Conservation (phyloP, 2,888 invertebrate genomes). For the Chaetoderma sp. region DNA sequence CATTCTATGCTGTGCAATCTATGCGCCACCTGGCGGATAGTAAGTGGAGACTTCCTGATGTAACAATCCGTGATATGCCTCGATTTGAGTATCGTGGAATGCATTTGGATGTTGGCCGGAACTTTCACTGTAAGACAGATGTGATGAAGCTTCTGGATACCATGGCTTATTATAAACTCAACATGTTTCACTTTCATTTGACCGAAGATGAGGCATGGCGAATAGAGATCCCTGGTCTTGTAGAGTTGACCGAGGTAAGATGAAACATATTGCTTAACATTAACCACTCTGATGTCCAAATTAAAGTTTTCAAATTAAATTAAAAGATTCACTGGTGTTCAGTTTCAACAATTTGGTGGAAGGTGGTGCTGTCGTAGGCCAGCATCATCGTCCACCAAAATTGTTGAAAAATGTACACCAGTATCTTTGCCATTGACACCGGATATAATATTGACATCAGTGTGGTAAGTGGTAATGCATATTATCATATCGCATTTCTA, state of each 20-base stretch:
- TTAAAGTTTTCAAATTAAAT: too few relatives aligned
- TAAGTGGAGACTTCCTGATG: slow-evolving; percentile 34
- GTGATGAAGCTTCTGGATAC: slow-evolving; percentile 51
- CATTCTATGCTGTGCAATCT: slow-evolving; percentile 56
- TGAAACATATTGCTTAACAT: too few relatives aligned
- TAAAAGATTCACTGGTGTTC: too few relatives aligned
- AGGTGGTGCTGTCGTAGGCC: too few relatives aligned
- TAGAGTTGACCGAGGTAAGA: slow-evolving; percentile 59
- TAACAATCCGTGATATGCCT: slow-evolving; percentile 49
- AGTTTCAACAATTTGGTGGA: too few relatives aligned
- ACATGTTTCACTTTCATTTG: slow-evolving; percentile 63
- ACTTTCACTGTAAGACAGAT: slow-evolving; percentile 53
- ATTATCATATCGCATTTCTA: too few relatives aligned
- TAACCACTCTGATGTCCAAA: too few relatives aligned
- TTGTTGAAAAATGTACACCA: too few relatives aligned
- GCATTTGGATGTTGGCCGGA: slow-evolving; percentile 62
- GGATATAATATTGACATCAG: too few relatives aligned
- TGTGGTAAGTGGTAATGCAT: too few relatives aligned
- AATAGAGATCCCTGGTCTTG: slow-evolving; percentile 62
- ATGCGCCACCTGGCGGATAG: slow-evolving; percentile 40
- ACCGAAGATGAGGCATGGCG: slow-evolving; percentile 67
- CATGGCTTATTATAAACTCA: slow-evolving; percentile 65
- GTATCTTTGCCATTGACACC: too few relatives aligned
- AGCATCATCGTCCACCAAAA: too few relatives aligned
- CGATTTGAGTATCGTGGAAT: slow-evolving; percentile 60